A percentile compares a stretch with the other conserved stretches of the same genome.
These are phyloP conservation scores for Saccostrea glomerata DNA, from an alignment of 1,140 invertebrate species.

Conservation along the genomic window DNA sequence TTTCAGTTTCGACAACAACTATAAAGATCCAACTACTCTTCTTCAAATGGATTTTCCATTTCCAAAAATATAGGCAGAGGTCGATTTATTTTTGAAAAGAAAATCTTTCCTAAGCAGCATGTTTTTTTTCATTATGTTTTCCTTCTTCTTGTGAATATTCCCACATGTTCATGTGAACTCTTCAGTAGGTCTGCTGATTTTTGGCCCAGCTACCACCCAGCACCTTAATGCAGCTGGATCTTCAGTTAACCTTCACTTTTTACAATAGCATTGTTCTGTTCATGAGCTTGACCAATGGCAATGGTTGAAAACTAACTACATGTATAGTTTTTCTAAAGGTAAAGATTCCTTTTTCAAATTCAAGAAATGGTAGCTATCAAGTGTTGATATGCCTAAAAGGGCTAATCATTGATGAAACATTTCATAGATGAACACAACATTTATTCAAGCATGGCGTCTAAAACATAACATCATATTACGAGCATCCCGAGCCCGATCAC, in stretches of 20 bases:
- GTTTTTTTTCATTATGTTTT: not conserved
- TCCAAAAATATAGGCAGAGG: not conserved
- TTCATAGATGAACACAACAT: too few species aligned
- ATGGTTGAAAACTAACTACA: not conserved
- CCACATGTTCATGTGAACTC: too few species aligned
- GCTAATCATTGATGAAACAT: too few species aligned
- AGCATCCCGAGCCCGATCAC: too few species aligned
- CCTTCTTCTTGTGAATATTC: too few species aligned
- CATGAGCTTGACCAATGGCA: not conserved
- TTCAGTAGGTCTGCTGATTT: too few species aligned
- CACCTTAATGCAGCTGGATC: too few species aligned
- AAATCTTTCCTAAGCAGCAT: not conserved
- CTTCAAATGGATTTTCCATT: too few species aligned
- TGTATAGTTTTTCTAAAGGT: not conserved
- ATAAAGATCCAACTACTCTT: not conserved
- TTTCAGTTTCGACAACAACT: not conserved
- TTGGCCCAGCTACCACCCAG: too few species aligned
- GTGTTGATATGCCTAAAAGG: too few species aligned
- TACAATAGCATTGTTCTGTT: not conserved
- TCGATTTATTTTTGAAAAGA: not conserved
- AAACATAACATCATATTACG: too few species aligned
- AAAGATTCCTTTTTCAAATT: not conserved
- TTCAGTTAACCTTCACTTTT: not conserved
- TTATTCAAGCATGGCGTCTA: too few species aligned
- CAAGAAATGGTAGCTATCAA: slow-evolving; percentile 60